Evolutionary conservation across 2,888 invertebrate genomes (phyloP).

Genomic region (Drosophila falleni): DNA sequence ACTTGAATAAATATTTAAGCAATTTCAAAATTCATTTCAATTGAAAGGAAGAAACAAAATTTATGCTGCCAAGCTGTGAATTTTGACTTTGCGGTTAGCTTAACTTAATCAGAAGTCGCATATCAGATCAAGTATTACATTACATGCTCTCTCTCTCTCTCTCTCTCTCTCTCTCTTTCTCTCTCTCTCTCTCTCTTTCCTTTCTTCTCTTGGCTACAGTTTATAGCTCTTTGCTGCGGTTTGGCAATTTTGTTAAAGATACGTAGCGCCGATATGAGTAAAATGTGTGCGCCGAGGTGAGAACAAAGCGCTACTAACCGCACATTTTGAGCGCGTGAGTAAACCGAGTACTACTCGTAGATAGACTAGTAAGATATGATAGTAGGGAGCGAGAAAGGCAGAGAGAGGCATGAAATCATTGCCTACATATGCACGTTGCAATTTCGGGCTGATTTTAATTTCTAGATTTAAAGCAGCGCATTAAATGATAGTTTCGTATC

Average conservation of each 20-base stretch:
- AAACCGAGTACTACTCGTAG: slow-evolving; percentile 6
- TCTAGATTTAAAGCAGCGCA: slow-evolving; percentile 2
- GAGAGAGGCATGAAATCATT: slow-evolving; percentile 1
- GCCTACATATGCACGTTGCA: slow-evolving; percentile 1
- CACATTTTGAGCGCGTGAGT: slow-evolving; percentile 50
- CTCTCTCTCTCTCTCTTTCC: neutral
- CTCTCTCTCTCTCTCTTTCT: neutral
- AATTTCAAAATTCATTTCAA: slow-evolving; percentile 54
- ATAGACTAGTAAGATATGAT: neutral
- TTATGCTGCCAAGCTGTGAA: slow-evolving; percentile 7
- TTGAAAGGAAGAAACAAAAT: slow-evolving; percentile 15
- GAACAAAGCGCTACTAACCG: slow-evolving; percentile 73
- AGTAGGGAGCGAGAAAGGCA: neutral
- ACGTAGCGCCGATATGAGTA: slow-evolving; percentile 60
- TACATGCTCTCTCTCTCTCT: slow-evolving; percentile 26
- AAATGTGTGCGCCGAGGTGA: slow-evolving; percentile 62
- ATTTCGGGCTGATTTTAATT: slow-evolving; percentile 16
- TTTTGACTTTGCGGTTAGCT: slow-evolving; percentile 61
- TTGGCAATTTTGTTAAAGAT: slow-evolving; percentile 80
- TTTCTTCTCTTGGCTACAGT: neutral
- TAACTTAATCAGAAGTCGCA: slow-evolving; percentile 58
- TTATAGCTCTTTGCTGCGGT: slow-evolving; percentile 56
- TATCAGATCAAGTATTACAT: slow-evolving; percentile 52
- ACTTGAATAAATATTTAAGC: slow-evolving; percentile 62
- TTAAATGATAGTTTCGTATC: neutral